Evolutionary conservation across 1,140 invertebrate species (phyloP), one percentile per base, ranked within the genome.

Genomic region (Cydia splendana): DNA sequence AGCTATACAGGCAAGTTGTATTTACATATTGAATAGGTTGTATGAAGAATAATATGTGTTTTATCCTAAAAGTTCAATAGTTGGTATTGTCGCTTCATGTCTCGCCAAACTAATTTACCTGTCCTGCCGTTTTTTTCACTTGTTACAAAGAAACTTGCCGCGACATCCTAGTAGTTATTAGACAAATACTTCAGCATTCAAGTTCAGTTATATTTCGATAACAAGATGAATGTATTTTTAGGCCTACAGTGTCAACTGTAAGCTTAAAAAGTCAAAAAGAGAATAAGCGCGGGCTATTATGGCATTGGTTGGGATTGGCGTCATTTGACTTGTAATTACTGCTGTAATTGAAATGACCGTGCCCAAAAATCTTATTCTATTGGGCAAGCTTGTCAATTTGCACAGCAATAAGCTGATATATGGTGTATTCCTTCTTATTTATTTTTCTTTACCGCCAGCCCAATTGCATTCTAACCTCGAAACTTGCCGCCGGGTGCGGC

Each of bases 201-300:
- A n/a, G n/a, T 71, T 18, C 38, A 42, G 28, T 38, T 71, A 34
- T 6, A 38, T 15, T 18, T 38, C 15, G 15, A 42, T 38, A 18
- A 42, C 1, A 18, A n/a, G 15, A 71, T 18, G 0, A 71, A 20
- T 18, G 15, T 42, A 18, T 4, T 9, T 7, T 38, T 38, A 71
- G 7, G 15, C 2, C 15, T 45, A 18, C 2, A 71, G 1, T 71
- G 1, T 18, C 34, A 38, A 71, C 57, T 75, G 38, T 45, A 24
- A 69, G 74, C 42, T 77, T 75, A 1, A 48, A 28, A 65, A 71
- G 13, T 53, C 77, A 20, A 51, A 48, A n/a, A 62, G 34, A 34
- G 78, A 88, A 88, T 89, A 87, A 90, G 90, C 90, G 88, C 90
- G 88, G 88, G 90, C 88, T 86, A 53, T 84, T 85, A 77, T 80